Conservation (phyloP, 2,888 invertebrate genomes). For the Strigamia crassipes region DNA sequence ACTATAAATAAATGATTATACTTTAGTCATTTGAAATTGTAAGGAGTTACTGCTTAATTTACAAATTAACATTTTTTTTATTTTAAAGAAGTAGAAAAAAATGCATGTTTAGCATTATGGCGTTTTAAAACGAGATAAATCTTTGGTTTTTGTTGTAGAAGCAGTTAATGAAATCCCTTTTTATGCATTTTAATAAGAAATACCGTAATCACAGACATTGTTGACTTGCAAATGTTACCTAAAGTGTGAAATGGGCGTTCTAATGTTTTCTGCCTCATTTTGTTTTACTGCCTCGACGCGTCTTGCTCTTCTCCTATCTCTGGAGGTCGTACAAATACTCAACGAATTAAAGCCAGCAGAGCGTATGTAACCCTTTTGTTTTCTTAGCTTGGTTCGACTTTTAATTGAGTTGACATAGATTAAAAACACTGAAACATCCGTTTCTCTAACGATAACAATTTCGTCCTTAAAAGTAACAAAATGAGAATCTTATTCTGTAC, state of each 20-base stretch:
- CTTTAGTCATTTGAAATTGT: no score
- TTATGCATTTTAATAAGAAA: constrained; percentile 31
- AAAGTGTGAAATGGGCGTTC: constrained; percentile 37
- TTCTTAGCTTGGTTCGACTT: neutral
- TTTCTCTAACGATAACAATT: neutral
- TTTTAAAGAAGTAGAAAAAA: neutral
- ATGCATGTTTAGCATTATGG: neutral
- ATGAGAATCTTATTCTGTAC: neutral
- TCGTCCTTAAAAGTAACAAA: neutral
- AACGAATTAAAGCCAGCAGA: constrained; percentile 17
- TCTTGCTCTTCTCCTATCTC: constrained; percentile 5
- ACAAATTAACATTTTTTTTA: no score
- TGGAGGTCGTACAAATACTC: constrained; percentile 26
- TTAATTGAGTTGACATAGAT: constrained; percentile 31
- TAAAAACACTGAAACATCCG: constrained; percentile 11
- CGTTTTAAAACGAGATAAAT: neutral
- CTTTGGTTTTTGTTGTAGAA: neutral
- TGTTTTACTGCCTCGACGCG: constrained; percentile 32
- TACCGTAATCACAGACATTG: constrained; percentile 8
- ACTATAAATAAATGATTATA: no score
- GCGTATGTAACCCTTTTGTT: constrained; percentile 31
- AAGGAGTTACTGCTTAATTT: no score
- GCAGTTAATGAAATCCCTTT: constrained; percentile 21
- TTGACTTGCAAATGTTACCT: constrained; percentile 34
- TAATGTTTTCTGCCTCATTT: constrained; percentile 32